phyloP scores from a whole-genome alignment of 92 coral and sea anemone species.

The Porites cylindrica region DNA sequence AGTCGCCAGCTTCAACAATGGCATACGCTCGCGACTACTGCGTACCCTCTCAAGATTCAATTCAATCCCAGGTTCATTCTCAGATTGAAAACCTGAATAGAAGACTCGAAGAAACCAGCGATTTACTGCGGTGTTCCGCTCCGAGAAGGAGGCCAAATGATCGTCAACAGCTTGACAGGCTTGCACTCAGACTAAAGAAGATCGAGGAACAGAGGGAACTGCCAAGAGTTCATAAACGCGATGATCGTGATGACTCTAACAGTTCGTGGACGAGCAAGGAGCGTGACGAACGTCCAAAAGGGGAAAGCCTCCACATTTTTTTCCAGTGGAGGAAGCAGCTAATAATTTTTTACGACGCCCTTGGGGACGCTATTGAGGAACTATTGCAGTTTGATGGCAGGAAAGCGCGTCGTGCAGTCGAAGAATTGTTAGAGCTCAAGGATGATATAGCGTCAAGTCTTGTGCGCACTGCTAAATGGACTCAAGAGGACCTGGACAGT shows the following conservation, averaged over 20 bases:
- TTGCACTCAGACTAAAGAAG: constrained; percentile 11
- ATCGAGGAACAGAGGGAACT: constrained; percentile 14
- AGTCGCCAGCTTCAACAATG: not conserved
- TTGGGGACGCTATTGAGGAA: constrained; percentile 21
- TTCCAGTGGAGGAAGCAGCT: constrained; percentile 79
- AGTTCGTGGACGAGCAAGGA: not conserved
- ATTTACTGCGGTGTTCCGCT: not conserved
- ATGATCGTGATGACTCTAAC: not conserved
- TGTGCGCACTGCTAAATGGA: constrained; percentile 62
- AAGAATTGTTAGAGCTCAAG: constrained; percentile 69
- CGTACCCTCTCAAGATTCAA: constrained; percentile 11
- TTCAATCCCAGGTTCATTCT: constrained; percentile 17
- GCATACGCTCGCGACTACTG: constrained; percentile 8
- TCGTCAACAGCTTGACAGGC: constrained; percentile 10
- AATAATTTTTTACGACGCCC: constrained; percentile 61
- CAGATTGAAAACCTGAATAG: constrained; percentile 40
- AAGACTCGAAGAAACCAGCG: constrained; percentile 42
- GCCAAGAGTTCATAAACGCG: not conserved
- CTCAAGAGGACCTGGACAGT: constrained; percentile 59
- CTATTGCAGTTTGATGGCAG: constrained; percentile 7
- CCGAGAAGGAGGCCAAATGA: constrained; percentile 9
- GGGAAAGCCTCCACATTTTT: constrained; percentile 26
- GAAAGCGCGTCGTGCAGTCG: constrained; percentile 20
- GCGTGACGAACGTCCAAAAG: not conserved
- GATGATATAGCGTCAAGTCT: constrained; percentile 69